These are phyloP conservation scores for Anagrus nilaparvatae DNA, from an alignment of 1,140 invertebrate species.

Conservation along the genomic window DNA sequence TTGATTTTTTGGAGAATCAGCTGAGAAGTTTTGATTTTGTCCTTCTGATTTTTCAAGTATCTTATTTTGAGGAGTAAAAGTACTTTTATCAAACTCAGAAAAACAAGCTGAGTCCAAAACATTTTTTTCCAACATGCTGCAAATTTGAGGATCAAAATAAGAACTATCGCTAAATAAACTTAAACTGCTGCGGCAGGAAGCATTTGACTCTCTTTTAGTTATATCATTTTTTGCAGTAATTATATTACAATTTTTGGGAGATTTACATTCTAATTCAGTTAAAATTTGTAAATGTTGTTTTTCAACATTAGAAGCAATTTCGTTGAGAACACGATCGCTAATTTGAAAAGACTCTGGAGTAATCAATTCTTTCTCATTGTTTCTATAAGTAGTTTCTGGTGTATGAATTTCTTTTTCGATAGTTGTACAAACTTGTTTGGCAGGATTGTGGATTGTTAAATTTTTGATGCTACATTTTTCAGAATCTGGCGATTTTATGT, in stretches of 20 bases:
- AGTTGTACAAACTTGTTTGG: no score
- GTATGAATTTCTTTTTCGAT: no score
- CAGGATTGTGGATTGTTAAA: no score
- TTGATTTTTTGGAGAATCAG: not conserved
- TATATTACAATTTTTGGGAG: not conserved
- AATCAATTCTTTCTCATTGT: no score
- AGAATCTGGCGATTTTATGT: no score
- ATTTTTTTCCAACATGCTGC: conserved; percentile 34
- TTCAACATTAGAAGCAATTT: not conserved
- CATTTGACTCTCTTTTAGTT: not conserved
- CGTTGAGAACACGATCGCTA: not conserved
- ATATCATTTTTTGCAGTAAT: not conserved
- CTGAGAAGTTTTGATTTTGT: no score
- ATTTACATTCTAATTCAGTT: no score
- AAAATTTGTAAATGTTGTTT: no score
- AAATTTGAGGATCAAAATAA: conserved; percentile 33
- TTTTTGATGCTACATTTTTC: no score
- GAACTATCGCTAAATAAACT: conserved; percentile 35
- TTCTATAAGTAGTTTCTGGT: no score
- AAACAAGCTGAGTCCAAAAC: conserved; percentile 24
- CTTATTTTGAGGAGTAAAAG: conserved; percentile 4
- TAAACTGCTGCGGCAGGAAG: conserved; percentile 21
- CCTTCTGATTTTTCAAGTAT: not conserved
- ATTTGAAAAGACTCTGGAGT: conserved; percentile 1
- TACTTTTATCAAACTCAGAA: conserved; percentile 22